Base-by-base conservation (phyloP, 2,888 invertebrate genomes). In the Apeira syringaria region DNA sequence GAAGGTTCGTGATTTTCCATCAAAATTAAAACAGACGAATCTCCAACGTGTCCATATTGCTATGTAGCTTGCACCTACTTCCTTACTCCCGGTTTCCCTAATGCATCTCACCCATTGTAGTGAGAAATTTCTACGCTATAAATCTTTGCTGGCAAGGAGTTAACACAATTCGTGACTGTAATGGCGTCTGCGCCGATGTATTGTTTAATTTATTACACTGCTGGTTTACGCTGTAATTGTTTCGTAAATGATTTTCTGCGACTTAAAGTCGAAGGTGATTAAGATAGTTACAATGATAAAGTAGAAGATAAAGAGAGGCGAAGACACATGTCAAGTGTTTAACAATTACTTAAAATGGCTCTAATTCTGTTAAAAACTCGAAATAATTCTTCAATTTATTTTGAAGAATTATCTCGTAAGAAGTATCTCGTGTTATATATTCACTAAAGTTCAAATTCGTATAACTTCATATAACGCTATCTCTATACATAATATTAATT, bases 81-180 rank as follows among this genome's bases (percentile, higher is more conserved):
- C 13, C 18, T 13, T 1, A 27, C 29, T 9, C 24, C 9, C 9
- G 9, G 8, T 9, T 9, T 13, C 12, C 13, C 18, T 42, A 42
- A 42, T 35, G 20, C 10, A 13, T 24, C 26, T 26, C 25, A 29
- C 35, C 24, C 10, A 5, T n/a, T 35, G 24, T 34, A 32, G 30
- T 39, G 39, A 45, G 39, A 34, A 34, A 24, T 34, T 20, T 31
- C 26, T 33, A 24, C 37, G 50, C 61, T 53, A 83, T 84, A 83
- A 84, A 85, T 85, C 75, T 67, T 52, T 40, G 42, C 51, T 54
- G 58, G 68, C 68, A 69, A 70, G 66, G 64, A 73, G 75, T 76
- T 74, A 80, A 74, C 77, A 70, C 71, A 68, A 66, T 65, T 82
- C 85, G 85, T 85, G 86, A 83, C 80, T 70, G 43, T 71, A 80